A percentile compares a stretch with the other conserved stretches of the same genome.
These are phyloP conservation scores for Octodon degus DNA, from an alignment of 2,113 vertebrate species.

Conservation along the genomic window DNA sequence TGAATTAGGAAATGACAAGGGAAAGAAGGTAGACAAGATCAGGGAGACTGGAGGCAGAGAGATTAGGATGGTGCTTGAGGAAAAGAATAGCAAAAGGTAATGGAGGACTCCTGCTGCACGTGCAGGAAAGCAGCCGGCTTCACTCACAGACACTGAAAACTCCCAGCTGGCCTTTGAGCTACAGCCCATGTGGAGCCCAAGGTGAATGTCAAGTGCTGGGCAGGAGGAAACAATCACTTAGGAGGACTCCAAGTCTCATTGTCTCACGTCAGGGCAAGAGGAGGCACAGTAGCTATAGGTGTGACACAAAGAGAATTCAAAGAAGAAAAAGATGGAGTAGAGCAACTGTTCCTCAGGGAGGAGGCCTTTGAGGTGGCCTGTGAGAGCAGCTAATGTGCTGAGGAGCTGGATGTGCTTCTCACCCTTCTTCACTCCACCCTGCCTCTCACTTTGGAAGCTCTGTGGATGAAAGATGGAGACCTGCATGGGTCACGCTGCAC, in stretches of 20 bases:
- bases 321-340: not conserved
- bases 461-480: not conserved
- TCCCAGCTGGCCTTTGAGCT: not conserved
- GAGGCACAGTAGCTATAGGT: not conserved
- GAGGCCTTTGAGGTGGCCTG: slow-evolving; percentile 1
- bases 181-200: not conserved
- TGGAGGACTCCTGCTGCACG: fast-evolving
- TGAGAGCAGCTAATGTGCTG: not conserved
- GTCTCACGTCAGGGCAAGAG: not conserved
- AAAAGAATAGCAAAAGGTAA: not conserved
- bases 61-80: not conserved
- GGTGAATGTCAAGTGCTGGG: not conserved
- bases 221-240: not conserved
- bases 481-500: not conserved
- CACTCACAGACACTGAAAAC: not conserved
- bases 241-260: not conserved
- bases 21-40: not conserved
- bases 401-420: not conserved
- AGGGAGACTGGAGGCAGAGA: not conserved
- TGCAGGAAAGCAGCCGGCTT: not conserved
- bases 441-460: slow-evolving; percentile 31
- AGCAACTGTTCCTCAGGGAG: not conserved
- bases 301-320: not conserved
- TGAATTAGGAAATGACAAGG: not conserved
- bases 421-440: not conserved